Evolutionary conservation across 2,888 invertebrate species (phyloP), one percentile per base, ranked within the genome.

Genomic region (Lochmaea capreae): DNA sequence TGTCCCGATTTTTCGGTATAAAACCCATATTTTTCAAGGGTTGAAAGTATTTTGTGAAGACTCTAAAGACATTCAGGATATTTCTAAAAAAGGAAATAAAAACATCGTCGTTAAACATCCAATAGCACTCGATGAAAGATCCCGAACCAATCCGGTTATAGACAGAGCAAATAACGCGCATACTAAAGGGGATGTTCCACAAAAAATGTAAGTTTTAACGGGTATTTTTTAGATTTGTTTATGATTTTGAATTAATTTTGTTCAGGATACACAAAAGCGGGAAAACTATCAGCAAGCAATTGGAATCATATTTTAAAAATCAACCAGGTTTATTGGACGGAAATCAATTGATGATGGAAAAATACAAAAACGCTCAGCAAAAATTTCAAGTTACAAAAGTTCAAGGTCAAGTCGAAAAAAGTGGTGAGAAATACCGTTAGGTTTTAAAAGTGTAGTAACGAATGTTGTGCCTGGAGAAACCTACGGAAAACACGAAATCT

Each of bases 211-310:
- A 54, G 54, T 54, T n/a, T 52, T 8, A 52, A 52, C 14, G 16
- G 16, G 2, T 14, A n/a, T 8, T 52, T 39, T 39, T 39, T 39
- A 8, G 0, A 52, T n/a, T 14, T 52, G 14, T 8, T 52, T 8
- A 52, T 52, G 2, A 52, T 16, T 16, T 52, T 16, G n/a, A 52
- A 3, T 16, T 16, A 26, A 59, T 14, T 33, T 26, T 59, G 2
- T 58, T 80, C 8, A 80, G 79, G 80, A 74, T 79, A 9, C 67
- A 78, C 42, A 82, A 82, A 71, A 81, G 80, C 49, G 77, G 75
- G 14, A 81, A 80, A 77, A 75, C 77, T 16, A 72, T 76, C 6
- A 79, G 79, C 1, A 76, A 80, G 61, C 78, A 79, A 66, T 58
- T 81, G 63, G 71, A 81, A 1, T 76, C 77, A 26, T 81, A 79